Conservation (phyloP, 2,888 invertebrate species). For the Blastobasis lacticolella region DNA sequence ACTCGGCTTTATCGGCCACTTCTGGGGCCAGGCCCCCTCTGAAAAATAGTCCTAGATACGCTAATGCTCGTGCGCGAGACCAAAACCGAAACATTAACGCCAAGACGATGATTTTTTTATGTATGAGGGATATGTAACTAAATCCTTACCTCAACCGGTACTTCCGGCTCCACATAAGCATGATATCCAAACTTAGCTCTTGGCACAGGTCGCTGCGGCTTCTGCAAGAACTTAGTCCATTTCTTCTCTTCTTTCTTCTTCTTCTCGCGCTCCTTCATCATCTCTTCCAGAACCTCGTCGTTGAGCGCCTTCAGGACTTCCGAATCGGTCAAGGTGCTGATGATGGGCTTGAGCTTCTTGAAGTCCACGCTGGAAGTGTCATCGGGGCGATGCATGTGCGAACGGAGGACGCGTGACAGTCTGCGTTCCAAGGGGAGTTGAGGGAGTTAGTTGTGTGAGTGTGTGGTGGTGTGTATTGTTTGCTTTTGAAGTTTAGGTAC, state of each 20-base stretch:
- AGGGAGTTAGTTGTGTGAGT: constrained; percentile 3
- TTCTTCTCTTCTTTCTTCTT: constrained; percentile 75
- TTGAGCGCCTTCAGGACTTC: constrained; percentile 79
- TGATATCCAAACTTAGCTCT: constrained; percentile 39
- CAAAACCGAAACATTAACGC: too few species aligned
- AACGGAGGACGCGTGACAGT: constrained; percentile 45
- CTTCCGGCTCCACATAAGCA: constrained; percentile 27
- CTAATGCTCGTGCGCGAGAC: too few species aligned
- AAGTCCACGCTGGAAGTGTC: constrained; percentile 77
- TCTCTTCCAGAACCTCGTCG: constrained; percentile 54
- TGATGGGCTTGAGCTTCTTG: constrained; percentile 78
- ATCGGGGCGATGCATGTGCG: constrained; percentile 52
- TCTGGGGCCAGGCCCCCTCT: too few species aligned
- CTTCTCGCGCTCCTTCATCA: constrained; percentile 53
- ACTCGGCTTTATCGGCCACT: too few species aligned
- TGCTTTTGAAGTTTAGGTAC: background rate
- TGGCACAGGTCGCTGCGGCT: constrained; percentile 81
- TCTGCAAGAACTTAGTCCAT: constrained; percentile 85
- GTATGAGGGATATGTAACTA: too few species aligned
- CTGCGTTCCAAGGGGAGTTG: constrained; percentile 42
- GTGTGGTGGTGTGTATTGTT: background rate
- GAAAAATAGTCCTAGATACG: too few species aligned
- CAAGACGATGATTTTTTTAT: too few species aligned
- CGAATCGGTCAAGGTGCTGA: constrained; percentile 77
- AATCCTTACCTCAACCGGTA: constrained; percentile 27